These are phyloP conservation scores for Poeciliopsis gracilis DNA, from an alignment of 2,797 vertebrate genomes.

Conservation along the genomic window DNA sequence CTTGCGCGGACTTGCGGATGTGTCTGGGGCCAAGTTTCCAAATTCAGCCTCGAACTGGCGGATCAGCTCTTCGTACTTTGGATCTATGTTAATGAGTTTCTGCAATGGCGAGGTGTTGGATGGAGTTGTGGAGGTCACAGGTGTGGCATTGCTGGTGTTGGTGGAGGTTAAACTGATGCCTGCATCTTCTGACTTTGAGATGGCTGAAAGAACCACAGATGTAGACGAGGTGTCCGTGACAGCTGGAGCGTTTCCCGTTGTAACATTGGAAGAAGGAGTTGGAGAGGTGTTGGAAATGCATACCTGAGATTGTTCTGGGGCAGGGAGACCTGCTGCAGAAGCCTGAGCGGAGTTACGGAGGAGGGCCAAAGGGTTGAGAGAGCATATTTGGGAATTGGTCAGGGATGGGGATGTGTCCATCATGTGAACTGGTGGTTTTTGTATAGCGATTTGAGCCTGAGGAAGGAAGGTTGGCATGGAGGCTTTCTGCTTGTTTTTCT, in stretches of 20 bases:
- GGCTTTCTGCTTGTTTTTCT: conserved; percentile 91
- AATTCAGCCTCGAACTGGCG: conserved; percentile 97
- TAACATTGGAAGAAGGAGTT: conserved; percentile 62
- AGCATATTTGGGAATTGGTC: conserved; percentile 75
- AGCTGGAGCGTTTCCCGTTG: conserved; percentile 67
- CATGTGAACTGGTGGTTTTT: conserved; percentile 69
- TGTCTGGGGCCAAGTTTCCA: conserved; percentile 77
- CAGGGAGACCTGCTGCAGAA: conserved; percentile 78
- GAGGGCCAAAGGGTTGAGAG: conserved; percentile 61
- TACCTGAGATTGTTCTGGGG: conserved; percentile 93
- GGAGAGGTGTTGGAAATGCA: conserved; percentile 76
- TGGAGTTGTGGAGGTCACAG: conserved; percentile 69
- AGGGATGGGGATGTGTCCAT: conserved; percentile 67
- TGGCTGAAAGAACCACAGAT: conserved; percentile 50
- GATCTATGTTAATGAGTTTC: conserved; percentile 84
- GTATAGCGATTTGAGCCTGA: conserved; percentile 85
- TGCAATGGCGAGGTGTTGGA: conserved; percentile 72
- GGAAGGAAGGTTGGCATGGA: conserved; percentile 90
- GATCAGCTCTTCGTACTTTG: conserved; percentile 95
- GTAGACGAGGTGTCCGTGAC: conserved; percentile 40
- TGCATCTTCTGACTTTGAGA: conserved; percentile 56
- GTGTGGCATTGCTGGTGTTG: conserved; percentile 69
- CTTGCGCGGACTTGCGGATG: conserved; percentile 58
- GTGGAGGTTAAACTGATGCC: conserved; percentile 43
- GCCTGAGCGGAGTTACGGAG: conserved; percentile 79